These are phyloP conservation scores for Bombus sibiricus DNA, from an alignment of 1,140 invertebrate species.

Conservation along the genomic window DNA sequence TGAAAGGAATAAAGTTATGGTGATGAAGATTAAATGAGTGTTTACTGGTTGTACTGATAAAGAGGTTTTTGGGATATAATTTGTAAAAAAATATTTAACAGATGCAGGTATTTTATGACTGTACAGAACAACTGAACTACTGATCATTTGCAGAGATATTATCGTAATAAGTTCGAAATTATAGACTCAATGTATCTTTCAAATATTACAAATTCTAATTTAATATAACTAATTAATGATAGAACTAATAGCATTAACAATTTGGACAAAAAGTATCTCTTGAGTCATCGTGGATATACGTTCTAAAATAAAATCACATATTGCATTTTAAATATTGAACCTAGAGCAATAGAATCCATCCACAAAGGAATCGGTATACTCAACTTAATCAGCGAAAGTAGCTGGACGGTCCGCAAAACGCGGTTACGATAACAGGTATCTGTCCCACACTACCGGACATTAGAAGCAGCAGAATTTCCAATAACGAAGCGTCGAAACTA, in stretches of 20 bases:
- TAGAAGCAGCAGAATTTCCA: neutral
- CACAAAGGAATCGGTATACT: neutral
- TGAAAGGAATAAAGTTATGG: neutral
- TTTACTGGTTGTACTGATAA: neutral
- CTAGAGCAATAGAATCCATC: too few species aligned
- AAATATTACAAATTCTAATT: neutral
- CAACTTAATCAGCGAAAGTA: neutral
- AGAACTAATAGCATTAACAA: neutral
- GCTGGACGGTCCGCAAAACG: neutral
- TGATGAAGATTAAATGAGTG: neutral
- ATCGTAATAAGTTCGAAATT: neutral
- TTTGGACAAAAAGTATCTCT: too few species aligned
- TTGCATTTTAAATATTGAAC: neutral
- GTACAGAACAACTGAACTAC: too few species aligned
- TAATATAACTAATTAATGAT: neutral
- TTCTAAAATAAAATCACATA: neutral
- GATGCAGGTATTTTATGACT: too few species aligned
- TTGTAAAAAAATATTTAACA: too few species aligned
- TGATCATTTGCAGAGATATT: too few species aligned
- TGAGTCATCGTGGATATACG: too few species aligned
- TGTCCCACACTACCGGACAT: neutral
- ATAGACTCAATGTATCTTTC: neutral
- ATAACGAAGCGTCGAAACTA: slow-evolving; percentile 18
- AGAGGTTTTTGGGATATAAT: neutral
- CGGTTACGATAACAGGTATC: slow-evolving; percentile 1